Evolutionary conservation across 2,113 vertebrate genomes (phyloP).

Genomic region (Bubo scandiacus): DNA sequence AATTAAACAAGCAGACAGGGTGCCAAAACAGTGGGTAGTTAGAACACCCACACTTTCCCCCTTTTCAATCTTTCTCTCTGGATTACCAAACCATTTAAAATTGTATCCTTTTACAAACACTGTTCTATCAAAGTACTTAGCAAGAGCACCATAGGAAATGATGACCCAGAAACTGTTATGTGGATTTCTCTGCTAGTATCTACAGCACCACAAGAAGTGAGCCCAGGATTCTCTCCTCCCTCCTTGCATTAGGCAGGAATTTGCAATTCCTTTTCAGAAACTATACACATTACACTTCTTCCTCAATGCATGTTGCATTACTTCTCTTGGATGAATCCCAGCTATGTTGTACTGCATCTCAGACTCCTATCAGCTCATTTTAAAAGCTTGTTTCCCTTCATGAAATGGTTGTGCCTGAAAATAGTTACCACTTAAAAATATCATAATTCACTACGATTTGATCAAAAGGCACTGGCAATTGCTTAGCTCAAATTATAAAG

Average conservation of each 20-base stretch:
- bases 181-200: neutral
- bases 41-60: neutral
- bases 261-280: neutral
- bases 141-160: neutral
- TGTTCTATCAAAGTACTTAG: neutral
- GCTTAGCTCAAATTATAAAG: neutral
- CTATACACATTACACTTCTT: neutral
- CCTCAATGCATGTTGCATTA: neutral
- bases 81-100: neutral
- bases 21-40: neutral
- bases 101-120: neutral
- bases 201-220: neutral
- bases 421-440: neutral
- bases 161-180: neutral
- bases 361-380: neutral
- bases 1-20: slow-evolving; percentile 20
- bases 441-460: neutral
- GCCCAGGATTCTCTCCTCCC: neutral
- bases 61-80: neutral
- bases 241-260: neutral
- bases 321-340: neutral
- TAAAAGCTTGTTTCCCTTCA: neutral
- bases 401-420: neutral
- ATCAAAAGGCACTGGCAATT: neutral
- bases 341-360: neutral